Conservation (phyloP, 2,888 invertebrate genomes). For the Fissipunctia ypsillon region DNA sequence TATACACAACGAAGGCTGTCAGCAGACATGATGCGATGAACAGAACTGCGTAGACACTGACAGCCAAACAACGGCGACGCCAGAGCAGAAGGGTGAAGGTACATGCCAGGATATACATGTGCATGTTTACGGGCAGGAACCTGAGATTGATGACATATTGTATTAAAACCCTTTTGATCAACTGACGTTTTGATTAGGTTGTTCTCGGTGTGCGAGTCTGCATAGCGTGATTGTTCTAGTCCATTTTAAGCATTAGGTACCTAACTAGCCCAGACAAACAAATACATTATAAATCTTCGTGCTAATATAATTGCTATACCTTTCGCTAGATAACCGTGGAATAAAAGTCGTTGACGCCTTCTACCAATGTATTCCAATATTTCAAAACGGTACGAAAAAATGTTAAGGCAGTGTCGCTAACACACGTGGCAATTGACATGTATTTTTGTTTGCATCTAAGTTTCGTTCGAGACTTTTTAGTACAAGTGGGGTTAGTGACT, state of each 20-base stretch:
- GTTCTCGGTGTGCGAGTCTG: background rate
- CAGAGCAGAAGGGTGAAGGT: conserved; percentile 59
- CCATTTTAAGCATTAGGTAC: no score
- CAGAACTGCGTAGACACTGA: conserved; percentile 50
- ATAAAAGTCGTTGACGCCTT: no score
- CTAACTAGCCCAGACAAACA: background rate
- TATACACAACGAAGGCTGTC: conserved; percentile 48
- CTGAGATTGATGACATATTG: conserved; percentile 34
- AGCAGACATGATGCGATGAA: conserved; percentile 48
- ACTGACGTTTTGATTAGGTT: no score
- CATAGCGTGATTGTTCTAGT: background rate
- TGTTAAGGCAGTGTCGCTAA: no score
- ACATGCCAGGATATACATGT: conserved; percentile 64
- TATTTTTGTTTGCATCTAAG: no score
- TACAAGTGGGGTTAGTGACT: no score
- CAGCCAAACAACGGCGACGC: conserved; percentile 52
- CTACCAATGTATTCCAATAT: no score
- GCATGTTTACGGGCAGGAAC: conserved; percentile 67
- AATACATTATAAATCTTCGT: background rate
- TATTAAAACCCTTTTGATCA: no score
- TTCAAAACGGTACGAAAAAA: no score
- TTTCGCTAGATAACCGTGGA: no score
- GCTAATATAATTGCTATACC: background rate
- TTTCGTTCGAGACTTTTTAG: no score
- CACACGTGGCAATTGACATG: no score